phyloP scores from a whole-genome alignment of 2,113 vertebrate genomes.

The Anolis carolinensis region DNA sequence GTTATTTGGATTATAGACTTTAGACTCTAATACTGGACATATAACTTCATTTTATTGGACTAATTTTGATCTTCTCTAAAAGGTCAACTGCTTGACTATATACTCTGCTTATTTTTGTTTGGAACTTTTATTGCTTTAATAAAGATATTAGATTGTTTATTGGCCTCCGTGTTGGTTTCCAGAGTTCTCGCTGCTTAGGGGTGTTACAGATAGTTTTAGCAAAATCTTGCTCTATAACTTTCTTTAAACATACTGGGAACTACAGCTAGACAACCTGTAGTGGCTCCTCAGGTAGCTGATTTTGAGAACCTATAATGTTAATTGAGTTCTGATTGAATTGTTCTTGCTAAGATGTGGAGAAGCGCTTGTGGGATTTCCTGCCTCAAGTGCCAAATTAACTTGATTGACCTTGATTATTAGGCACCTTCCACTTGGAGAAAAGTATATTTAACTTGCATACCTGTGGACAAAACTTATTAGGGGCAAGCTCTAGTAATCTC shows the following conservation, averaged over 20 bases:
- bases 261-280: background rate
- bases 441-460: background rate
- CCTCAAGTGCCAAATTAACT: background rate
- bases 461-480: background rate
- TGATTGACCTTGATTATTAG: background rate
- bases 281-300: background rate
- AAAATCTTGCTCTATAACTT: background rate
- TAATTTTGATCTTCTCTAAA: no score
- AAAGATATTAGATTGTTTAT: no score
- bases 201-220: background rate
- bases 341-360: background rate
- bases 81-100: no score
- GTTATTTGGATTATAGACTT: no score
- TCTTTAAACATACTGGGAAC: background rate
- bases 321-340: background rate
- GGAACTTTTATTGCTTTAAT: no score
- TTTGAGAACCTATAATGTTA: background rate
- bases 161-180: no score
- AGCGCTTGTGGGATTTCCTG: background rate
- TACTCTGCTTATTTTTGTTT: no score
- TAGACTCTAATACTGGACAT: no score
- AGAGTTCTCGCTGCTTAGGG: no score
- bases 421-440: background rate
- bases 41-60: no score
- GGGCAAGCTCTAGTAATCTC: background rate